These are phyloP conservation scores for Camelus dromedarius DNA, from an alignment of 2,113 vertebrate genomes.

Conservation along the genomic window DNA sequence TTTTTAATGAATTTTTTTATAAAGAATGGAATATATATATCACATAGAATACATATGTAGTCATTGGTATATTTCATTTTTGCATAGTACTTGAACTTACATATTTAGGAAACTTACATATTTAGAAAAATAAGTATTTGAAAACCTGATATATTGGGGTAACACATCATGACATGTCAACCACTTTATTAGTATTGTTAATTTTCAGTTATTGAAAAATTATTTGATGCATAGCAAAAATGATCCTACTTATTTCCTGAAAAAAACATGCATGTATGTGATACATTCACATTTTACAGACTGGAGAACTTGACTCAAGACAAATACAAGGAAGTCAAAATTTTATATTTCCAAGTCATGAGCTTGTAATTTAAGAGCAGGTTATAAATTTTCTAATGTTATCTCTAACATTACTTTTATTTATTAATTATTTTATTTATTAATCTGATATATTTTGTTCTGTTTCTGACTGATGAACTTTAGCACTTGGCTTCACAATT, in stretches of 20 bases:
- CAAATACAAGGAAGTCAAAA: background rate
- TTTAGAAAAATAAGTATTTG: conserved; percentile 42
- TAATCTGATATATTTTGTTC: conserved; percentile 15
- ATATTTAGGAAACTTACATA: background rate
- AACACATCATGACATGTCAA: background rate
- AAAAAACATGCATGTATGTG: background rate
- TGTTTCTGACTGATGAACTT: conserved; percentile 18
- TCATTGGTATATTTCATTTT: conserved; percentile 31
- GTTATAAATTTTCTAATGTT: conserved; percentile 27
- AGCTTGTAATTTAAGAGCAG: conserved; percentile 9
- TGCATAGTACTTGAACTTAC: background rate
- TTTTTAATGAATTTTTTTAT: conserved; percentile 26
- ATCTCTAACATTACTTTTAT: background rate
- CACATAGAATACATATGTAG: background rate
- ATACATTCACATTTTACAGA: background rate
- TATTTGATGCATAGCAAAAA: conserved; percentile 11
- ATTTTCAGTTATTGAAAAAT: conserved; percentile 36
- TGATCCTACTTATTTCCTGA: background rate
- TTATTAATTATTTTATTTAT: conserved; percentile 28
- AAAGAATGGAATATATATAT: background rate
- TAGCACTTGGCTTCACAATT: background rate
- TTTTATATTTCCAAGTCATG: background rate
- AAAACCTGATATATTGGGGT: background rate
- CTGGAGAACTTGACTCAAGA: conserved; percentile 18
- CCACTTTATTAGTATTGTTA: background rate